A percentile compares a stretch with the other conserved stretches of the same genome.
Conservation (phyloP, 1,140 invertebrate genomes). For the Drosophila paulistorum region DNA sequence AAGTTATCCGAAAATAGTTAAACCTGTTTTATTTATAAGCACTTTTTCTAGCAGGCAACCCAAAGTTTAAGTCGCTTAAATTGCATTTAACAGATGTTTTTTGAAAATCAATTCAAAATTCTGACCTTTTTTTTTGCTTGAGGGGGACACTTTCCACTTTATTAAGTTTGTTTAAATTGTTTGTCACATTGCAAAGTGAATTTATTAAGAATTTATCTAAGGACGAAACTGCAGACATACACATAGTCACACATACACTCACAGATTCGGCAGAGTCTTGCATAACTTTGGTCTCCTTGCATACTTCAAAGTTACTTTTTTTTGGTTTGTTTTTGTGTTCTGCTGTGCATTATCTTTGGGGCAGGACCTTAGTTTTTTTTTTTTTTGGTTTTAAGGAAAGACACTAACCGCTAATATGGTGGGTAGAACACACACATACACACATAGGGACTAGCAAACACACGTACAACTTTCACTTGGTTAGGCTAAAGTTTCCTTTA, state of each 20-base stretch:
- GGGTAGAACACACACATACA: constrained; percentile 27
- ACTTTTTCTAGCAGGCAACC: too few relatives aligned
- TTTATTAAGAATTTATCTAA: constrained; percentile 12
- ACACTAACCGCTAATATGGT: constrained; percentile 65
- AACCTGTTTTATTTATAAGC: too few relatives aligned
- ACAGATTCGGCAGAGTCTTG: constrained; percentile 4
- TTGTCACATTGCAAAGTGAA: constrained; percentile 14
- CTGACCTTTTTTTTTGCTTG: not conserved
- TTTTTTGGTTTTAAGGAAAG: constrained; percentile 19
- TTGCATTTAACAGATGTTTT: too few relatives aligned
- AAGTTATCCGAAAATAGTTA: too few relatives aligned
- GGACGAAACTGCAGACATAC: constrained; percentile 4
- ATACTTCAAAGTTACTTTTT: constrained; percentile 10
- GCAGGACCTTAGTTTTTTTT: constrained; percentile 19
- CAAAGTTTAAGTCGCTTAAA: too few relatives aligned
- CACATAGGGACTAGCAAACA: not conserved
- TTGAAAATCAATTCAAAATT: not conserved
- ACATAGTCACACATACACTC: not conserved
- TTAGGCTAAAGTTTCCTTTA: constrained; percentile 59
- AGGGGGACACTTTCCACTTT: constrained; percentile 1
- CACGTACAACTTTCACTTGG: constrained; percentile 68
- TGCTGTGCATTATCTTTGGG: constrained; percentile 36
- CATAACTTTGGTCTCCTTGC: constrained; percentile 32
- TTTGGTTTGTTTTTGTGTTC: not conserved
- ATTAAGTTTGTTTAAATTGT: constrained; percentile 14